Conservation (phyloP, 2,888 invertebrate species). For the Macaria notata region DNA sequence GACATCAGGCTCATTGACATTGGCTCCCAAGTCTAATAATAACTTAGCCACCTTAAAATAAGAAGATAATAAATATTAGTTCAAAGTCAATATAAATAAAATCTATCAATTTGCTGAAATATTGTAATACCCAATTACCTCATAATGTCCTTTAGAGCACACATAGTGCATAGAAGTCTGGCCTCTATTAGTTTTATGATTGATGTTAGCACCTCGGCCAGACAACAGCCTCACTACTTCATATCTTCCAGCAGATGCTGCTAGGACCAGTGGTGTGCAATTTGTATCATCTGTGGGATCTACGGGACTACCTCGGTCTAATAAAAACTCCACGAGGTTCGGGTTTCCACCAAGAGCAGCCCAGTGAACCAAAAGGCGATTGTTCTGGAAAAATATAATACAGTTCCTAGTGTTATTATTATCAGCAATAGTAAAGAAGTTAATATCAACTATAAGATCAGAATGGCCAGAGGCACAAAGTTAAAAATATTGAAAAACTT, state of each 20-base stretch:
- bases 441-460: no score
- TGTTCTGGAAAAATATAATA: conserved; percentile 78
- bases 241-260: conserved; percentile 88
- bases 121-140: conserved; percentile 65
- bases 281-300: conserved; percentile 89
- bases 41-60: conserved; percentile 84
- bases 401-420: no score
- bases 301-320: conserved; percentile 85
- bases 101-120: no score
- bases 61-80: neutral
- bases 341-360: conserved; percentile 90
- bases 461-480: no score
- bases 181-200: conserved; percentile 87
- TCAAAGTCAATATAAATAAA: neutral
- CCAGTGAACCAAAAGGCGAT: conserved; percentile 89
- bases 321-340: conserved; percentile 86
- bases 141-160: conserved; percentile 90
- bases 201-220: conserved; percentile 86
- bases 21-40: conserved; percentile 85
- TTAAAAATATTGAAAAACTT: neutral
- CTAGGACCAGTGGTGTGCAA: conserved; percentile 90
- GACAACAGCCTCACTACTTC: conserved; percentile 86
- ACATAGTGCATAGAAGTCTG: conserved; percentile 93
- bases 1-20: conserved; percentile 86
- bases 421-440: no score